Evolutionary conservation across 2,113 vertebrate species (phyloP), one percentile per base, ranked within the genome.

Genomic region (Pteronura brasiliensis): DNA sequence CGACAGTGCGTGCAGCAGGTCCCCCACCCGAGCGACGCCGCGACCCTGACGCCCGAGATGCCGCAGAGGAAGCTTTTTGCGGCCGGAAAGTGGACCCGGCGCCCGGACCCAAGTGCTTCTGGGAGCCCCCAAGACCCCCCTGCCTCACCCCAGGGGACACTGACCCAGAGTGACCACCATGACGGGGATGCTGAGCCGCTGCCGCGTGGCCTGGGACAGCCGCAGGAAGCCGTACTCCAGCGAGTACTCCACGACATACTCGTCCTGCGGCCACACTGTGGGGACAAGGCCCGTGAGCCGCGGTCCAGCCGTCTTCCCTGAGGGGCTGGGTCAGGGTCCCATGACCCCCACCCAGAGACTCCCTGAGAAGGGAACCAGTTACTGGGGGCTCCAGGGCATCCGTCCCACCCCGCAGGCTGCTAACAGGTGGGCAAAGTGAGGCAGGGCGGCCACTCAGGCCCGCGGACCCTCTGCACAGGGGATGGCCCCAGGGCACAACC

Each of bases 101-200:
- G 10, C 10, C 71, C 3, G 2, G 36, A 7, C 71, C 71, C 71
- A 25, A 14, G 71, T 13, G 71, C 71, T 42, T 42, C 71, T 12
- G 9, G 34, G 67, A 69, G 34, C 7, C 67, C 65, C 67, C 1
- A 8, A 18, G 34, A n/a, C 14, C 65, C 15, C 71, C 23, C 21
- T 12, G 72, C 39, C 72, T 29, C 13, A 1, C 25, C 7, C 72
- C 4, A 13, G 39, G 74, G 74, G 14, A 29, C 27, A 34, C 99
- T 99, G 97, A 99, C 99, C 99, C 93, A 99, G 98, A 0, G 99
- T 99, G 93, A 99, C 99, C 77, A 99, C 99, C 99, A 99, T 99
- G 95, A 99, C 99, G 0, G 99, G 99, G 98, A 99, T 99, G 99
- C 99, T 99, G 84, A 99, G 99, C 61, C 99, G 99, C 98, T 99